Conservation (phyloP, 2,888 invertebrate species). For the Branchipolynoe longqiensis region DNA sequence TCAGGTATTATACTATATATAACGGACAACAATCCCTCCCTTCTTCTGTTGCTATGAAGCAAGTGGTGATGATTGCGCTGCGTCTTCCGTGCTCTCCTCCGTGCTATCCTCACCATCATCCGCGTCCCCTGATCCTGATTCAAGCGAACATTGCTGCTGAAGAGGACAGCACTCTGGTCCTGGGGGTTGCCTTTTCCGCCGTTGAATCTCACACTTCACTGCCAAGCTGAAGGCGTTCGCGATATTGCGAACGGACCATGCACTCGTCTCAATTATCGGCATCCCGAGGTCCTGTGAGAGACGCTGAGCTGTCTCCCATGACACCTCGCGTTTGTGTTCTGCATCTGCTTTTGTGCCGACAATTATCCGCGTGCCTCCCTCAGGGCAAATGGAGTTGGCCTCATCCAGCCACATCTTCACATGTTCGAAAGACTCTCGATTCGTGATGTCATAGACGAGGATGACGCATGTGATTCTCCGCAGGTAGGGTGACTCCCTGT, state of each 20-base stretch:
- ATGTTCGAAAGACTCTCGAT: constrained; percentile 25
- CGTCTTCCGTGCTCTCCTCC: constrained; percentile 25
- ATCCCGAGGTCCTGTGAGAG: constrained; percentile 3
- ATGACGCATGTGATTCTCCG: not conserved
- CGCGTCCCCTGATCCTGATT: not conserved
- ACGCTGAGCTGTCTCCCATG: not conserved
- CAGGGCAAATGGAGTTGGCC: constrained; percentile 21
- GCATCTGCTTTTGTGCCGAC: constrained; percentile 41
- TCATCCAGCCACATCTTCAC: constrained; percentile 47
- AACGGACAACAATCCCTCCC: too few species aligned
- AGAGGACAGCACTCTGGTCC: not conserved
- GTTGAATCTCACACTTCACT: constrained; percentile 21
- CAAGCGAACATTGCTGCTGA: not conserved
- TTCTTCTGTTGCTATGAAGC: too few species aligned
- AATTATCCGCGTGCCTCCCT: constrained; percentile 7
- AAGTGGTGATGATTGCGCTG: not conserved
- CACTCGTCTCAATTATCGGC: constrained; percentile 36
- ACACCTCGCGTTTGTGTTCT: constrained; percentile 29
- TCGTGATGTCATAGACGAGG: constrained; percentile 36
- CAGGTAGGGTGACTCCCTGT: constrained; percentile 36
- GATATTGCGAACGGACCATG: constrained; percentile 7
- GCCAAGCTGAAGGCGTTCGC: constrained; percentile 19
- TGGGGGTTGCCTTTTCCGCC: not conserved
- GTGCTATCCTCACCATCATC: constrained; percentile 3
- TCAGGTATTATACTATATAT: too few species aligned